Base-by-base conservation (phyloP, 2,113 vertebrate species). In the Dicerorhinus sumatrensis region DNA sequence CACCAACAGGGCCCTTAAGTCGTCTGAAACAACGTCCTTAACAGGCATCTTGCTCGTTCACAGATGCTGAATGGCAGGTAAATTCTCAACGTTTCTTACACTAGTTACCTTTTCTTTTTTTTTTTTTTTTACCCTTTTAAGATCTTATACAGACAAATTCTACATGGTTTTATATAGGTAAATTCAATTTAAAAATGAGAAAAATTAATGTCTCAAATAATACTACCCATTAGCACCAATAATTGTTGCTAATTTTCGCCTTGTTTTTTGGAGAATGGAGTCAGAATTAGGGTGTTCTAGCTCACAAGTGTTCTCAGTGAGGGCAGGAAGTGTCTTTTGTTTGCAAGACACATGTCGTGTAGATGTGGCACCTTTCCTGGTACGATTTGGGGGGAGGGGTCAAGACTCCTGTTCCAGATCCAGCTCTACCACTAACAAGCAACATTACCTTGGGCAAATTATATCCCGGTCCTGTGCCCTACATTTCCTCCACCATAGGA, bases 101-200 rank as follows among this genome's bases (percentile, higher is more conserved):
- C 5, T 25, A 36, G 2, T 63, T 83, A 54, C 5, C 6, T 23
- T 67, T 36, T 25, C 6, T 23, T 67, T 36, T 25, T 51, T 76
- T 33, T 11, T 42, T 62, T 48, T 60, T 58, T 20, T 13, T 21
- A 6, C 42, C 60, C 13, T 79, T 92, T 87, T 70, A 91, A 88
- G 62, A 82, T 79, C 14, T 77, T 60, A 72, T 12, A 54, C 13
- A 80, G 25, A 51, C 39, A 96, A 89, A 70, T 21, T 67, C n/a
- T n/a, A 16, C 0, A 6, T 69, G 42, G n/a, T 42, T 81, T 73
- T 76, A 58, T 63, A 69, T 51, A 89, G 46, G 18, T 91, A 56
- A 65, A 86, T 58, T 62, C 36, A 79, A 48, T 16, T 17, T 11
- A 77, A 96, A 94, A 80, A 33, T 31, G 54, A 81, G 31, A 60